phyloP scores from a whole-genome alignment of 2,113 vertebrate species.

The Macroglossus sobrinus region DNA sequence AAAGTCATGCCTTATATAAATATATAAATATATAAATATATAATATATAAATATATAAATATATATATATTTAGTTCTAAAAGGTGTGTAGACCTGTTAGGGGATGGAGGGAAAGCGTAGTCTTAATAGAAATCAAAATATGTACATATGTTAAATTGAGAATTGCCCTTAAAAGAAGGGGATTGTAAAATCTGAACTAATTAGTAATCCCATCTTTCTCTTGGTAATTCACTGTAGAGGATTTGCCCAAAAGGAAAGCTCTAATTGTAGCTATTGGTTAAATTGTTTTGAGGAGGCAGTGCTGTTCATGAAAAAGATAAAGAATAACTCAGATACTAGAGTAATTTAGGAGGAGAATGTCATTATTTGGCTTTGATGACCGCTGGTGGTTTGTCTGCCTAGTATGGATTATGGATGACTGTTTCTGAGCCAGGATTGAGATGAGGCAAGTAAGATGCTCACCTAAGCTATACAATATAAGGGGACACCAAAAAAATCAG shows the following conservation, averaged over 20 bases:
- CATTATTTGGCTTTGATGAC: neutral
- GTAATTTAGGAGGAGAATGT: neutral
- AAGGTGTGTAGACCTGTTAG: neutral
- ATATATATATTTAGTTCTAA: too few species aligned
- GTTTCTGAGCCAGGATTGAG: neutral
- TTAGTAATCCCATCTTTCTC: neutral
- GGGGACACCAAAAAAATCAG: neutral
- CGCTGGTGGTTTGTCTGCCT: neutral
- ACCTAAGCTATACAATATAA: neutral
- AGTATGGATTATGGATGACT: neutral
- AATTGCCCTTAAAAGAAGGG: neutral
- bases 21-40: too few species aligned
- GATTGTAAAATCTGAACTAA: neutral
- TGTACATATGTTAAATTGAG: neutral
- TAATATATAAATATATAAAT: too few species aligned
- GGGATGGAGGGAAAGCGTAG: neutral
- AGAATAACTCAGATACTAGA: neutral
- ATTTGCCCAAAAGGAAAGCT: neutral
- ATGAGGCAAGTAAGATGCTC: neutral
- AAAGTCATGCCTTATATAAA: too few species aligned
- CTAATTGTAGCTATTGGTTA: neutral
- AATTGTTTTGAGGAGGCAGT: neutral
- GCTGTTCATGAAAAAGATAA: neutral
- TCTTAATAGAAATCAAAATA: neutral
- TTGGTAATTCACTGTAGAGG: neutral